phyloP scores from a whole-genome alignment of 1,140 invertebrate genomes.

The Drosophila sulfurigaster region DNA sequence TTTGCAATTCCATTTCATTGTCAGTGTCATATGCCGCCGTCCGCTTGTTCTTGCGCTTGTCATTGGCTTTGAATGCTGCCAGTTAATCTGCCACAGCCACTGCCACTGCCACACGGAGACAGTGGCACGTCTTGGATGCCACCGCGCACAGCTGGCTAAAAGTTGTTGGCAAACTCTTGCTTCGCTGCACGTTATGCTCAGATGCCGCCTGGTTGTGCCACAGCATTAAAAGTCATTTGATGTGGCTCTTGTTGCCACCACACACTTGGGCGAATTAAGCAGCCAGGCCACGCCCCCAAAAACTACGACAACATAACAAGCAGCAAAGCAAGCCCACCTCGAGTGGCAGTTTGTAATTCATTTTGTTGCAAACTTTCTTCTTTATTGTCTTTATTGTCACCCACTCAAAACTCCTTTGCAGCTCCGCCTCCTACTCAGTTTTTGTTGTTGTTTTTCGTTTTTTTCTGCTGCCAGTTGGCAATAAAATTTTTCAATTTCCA shows the following conservation, averaged over 20 bases:
- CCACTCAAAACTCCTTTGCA: conserved; percentile 10
- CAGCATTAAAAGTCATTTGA: conserved; percentile 45
- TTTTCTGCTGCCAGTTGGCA: conserved; percentile 4
- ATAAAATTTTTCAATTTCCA: conserved; percentile 55
- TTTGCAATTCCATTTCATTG: conserved; percentile 77
- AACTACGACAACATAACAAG: too few species aligned
- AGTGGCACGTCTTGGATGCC: background rate
- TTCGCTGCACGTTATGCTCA: conserved; percentile 12
- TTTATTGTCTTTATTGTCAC: conserved; percentile 27
- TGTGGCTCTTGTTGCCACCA: conserved; percentile 14
- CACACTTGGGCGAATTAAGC: conserved; percentile 35
- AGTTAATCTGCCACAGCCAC: conserved; percentile 33
- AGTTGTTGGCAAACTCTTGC: conserved; percentile 6
- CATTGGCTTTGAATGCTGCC: conserved; percentile 44
- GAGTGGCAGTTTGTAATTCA: conserved; percentile 48
- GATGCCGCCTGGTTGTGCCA: conserved; percentile 10
- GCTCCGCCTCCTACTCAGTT: background rate
- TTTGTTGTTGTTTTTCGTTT: too few species aligned
- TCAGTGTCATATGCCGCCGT: conserved; percentile 61
- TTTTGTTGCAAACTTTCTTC: conserved; percentile 42
- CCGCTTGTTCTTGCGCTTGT: conserved; percentile 35
- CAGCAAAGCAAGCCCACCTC: conserved; percentile 15
- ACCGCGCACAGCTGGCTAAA: conserved; percentile 2
- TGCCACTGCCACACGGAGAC: background rate
- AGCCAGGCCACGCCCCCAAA: conserved; percentile 25